These are phyloP conservation scores for Peromyscus nudipes DNA, from an alignment of 2,797 vertebrate species.

Conservation along the genomic window DNA sequence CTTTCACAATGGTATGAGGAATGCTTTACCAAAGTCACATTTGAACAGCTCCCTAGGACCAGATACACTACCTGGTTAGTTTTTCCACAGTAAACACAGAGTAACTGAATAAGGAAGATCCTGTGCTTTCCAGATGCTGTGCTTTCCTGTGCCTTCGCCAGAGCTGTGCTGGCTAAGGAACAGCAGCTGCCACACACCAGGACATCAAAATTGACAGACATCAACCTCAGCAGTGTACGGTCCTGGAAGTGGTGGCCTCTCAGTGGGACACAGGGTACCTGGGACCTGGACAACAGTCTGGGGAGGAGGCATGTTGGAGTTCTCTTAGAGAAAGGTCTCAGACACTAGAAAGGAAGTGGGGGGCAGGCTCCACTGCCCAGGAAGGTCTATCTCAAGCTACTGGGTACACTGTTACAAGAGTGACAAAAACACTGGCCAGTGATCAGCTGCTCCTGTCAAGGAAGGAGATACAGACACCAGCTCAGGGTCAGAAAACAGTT, in stretches of 20 bases:
- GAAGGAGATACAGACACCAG: neutral
- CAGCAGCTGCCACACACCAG: neutral
- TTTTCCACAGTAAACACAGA: conserved; percentile 28
- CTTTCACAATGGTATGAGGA: conserved; percentile 38
- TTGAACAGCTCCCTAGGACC: conserved; percentile 16
- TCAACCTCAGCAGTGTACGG: neutral
- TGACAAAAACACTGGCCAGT: neutral
- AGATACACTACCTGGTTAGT: neutral
- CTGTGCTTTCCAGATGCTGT: neutral
- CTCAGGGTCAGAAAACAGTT: neutral
- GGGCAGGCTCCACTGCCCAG: neutral
- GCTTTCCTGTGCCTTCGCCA: neutral
- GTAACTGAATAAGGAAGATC: neutral
- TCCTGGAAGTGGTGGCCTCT: neutral
- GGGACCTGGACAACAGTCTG: neutral
- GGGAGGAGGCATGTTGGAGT: neutral
- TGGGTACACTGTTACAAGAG: neutral
- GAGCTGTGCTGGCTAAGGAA: neutral
- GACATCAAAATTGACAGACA: neutral
- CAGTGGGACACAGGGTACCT: neutral
- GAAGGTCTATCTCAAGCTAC: neutral
- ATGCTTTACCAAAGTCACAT: conserved; percentile 26
- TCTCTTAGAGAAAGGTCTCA: neutral
- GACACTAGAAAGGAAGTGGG: neutral
- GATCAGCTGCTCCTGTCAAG: neutral